These are phyloP conservation scores for Neodiprion virginianus DNA, from an alignment of 1,140 invertebrate genomes.

Conservation along the genomic window DNA sequence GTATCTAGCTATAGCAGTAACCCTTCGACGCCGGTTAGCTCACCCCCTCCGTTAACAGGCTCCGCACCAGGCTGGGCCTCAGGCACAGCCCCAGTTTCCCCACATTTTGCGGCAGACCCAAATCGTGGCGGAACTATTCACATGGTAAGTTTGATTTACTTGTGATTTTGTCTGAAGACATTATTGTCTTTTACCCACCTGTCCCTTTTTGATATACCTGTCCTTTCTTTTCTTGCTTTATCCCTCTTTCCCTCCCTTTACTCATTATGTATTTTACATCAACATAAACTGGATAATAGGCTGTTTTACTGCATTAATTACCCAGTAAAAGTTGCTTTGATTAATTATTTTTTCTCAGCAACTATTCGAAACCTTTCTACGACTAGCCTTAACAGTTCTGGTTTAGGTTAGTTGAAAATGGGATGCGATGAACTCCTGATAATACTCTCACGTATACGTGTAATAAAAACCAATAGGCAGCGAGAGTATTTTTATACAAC, in stretches of 20 bases:
- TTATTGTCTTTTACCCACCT: neutral
- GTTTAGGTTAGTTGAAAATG: too few species aligned
- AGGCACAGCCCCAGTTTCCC: constrained; percentile 63
- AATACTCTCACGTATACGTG: too few species aligned
- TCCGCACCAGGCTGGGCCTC: constrained; percentile 64
- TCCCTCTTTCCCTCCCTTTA: neutral
- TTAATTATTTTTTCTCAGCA: too few species aligned
- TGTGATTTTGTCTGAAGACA: constrained; percentile 16
- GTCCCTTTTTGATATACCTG: neutral
- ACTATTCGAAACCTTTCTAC: too few species aligned
- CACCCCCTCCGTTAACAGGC: constrained; percentile 79
- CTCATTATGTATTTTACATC: neutral
- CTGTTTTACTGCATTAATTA: neutral
- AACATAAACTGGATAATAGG: neutral
- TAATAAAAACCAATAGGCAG: too few species aligned
- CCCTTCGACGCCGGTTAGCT: constrained; percentile 86
- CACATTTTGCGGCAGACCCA: constrained; percentile 62
- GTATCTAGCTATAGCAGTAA: constrained; percentile 92
- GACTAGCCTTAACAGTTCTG: too few species aligned
- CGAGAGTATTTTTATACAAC: too few species aligned
- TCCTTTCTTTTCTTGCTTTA: neutral
- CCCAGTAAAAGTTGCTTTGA: neutral
- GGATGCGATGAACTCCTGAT: too few species aligned
- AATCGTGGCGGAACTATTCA: constrained; percentile 58
- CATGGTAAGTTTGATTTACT: constrained; percentile 55